Evolutionary conservation across 2,888 invertebrate species (phyloP), one percentile per base, ranked within the genome.

Genomic region (Calliscelio sp.): DNA sequence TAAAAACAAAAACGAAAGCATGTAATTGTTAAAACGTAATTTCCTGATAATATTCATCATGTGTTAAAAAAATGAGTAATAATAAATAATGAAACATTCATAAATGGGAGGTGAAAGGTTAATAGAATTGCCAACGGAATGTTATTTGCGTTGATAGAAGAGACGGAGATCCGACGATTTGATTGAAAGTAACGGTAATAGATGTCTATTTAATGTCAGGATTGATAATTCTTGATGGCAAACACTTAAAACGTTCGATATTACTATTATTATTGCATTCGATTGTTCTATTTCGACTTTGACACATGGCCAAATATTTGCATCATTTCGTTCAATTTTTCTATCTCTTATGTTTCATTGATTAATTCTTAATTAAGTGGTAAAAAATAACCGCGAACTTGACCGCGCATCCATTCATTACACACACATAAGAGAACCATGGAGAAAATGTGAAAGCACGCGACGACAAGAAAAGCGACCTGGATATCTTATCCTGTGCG

Each of bases 391-490:
- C 61, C 20, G 65, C 66, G 66, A 82, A 84, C 81, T 85, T 84
- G 81, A 75, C 77, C 73, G 71, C n/a, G 32, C 66, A 46, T 65
- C 24, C 35, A 28, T 25, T 68, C 55, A 57, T 61, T 66, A 44
- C 59, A 46, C 44, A 18, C 35, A 86, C n/a, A n/a, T n/a, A n/a
- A n/a, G n/a, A 38, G 55, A 80, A 81, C 85, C 86, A 68, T 78
- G 85, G 91, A 90, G 92, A 92, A 92, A 92, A 91, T 90, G 92
- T 92, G 92, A 92, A 92, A 92, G 92, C 85, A 86, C 68, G 75
- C 66, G 74, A 65, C 53, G 53, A 77, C 59, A 86, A 90, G 89
- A 91, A 91, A 92, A 91, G 89, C 90, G 91, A 90, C 92, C 92
- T 90, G 90, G 86, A 84, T 86, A 91, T 90, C 86, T 79, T 83